Evolutionary conservation across 2,888 invertebrate species (phyloP).

Genomic region (Rutpela maculata): DNA sequence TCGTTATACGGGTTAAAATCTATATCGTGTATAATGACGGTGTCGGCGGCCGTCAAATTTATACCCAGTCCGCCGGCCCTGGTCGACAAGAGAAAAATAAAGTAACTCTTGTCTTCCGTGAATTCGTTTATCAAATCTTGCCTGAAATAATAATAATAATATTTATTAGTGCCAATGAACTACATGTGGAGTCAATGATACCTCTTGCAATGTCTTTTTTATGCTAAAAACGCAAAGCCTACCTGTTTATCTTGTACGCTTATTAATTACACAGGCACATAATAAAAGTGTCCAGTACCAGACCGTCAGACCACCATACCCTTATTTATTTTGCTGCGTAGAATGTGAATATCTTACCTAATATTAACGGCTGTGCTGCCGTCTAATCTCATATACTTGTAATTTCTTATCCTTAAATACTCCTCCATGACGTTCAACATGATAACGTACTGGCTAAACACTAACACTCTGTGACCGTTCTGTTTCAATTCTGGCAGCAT

Average conservation of each 20-base stretch:
- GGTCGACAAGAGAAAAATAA: constrained; percentile 94
- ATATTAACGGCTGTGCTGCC: constrained; percentile 91
- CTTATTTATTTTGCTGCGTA: no score
- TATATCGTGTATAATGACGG: constrained; percentile 96
- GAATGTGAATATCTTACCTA: constrained; percentile 76
- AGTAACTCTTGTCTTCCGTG: constrained; percentile 86
- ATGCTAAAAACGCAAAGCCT: no score
- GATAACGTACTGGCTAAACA: constrained; percentile 98
- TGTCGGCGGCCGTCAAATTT: constrained; percentile 95
- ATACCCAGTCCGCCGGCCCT: constrained; percentile 97
- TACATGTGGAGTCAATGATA: no score
- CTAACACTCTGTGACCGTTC: constrained; percentile 87
- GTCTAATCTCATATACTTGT: constrained; percentile 89
- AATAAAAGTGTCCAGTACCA: no score
- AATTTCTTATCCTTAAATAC: constrained; percentile 84
- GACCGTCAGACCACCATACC: no score
- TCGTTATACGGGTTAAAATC: constrained; percentile 99
- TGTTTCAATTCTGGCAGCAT: constrained; percentile 84
- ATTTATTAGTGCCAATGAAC: no score
- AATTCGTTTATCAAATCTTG: constrained; percentile 94
- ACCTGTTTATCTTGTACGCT: no score
- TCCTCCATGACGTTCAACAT: constrained; percentile 94
- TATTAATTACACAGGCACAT: no score
- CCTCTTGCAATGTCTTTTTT: no score
- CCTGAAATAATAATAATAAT: no score